phyloP scores from a whole-genome alignment of 2,888 invertebrate species.

The Eulithis testata region DNA sequence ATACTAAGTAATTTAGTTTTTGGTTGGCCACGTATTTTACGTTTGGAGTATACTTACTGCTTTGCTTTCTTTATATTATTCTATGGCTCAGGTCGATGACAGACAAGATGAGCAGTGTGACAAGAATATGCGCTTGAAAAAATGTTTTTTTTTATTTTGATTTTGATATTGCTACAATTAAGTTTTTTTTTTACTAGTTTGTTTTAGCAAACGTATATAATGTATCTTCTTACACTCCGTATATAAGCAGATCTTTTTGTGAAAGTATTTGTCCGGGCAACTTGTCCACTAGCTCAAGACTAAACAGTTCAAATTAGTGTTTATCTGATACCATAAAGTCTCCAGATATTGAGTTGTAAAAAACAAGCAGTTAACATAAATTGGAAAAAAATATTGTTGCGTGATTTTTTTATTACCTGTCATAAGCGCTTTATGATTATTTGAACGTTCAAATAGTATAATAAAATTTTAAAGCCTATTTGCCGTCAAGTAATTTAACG shows the following conservation, averaged over 20 bases:
- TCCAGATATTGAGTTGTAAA: conserved; percentile 75
- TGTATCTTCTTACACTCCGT: too few species aligned
- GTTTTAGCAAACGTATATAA: too few species aligned
- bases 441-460: conserved; percentile 72
- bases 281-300: conserved; percentile 44
- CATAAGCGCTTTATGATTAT: conserved; percentile 79
- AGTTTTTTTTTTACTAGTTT: too few species aligned
- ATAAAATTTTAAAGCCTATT: conserved; percentile 75
- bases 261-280: too few species aligned
- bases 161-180: neutral
- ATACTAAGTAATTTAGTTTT: too few species aligned
- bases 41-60: neutral
- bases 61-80: neutral
- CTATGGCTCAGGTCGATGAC: conserved; percentile 29
- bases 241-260: too few species aligned
- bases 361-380: conserved; percentile 79
- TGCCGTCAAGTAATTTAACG: conserved; percentile 63
- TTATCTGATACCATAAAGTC: conserved; percentile 70
- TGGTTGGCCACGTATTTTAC: too few species aligned
- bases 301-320: conserved; percentile 71
- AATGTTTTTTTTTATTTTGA: conserved; percentile 15
- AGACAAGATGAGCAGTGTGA: conserved; percentile 39
- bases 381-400: conserved; percentile 77
- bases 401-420: conserved; percentile 73
- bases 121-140: conserved; percentile 33